A percentile compares a stretch with the other conserved stretches of the same genome.
phyloP scores from a whole-genome alignment of 1,140 invertebrate species.

The Ostrea denselamellosa region DNA sequence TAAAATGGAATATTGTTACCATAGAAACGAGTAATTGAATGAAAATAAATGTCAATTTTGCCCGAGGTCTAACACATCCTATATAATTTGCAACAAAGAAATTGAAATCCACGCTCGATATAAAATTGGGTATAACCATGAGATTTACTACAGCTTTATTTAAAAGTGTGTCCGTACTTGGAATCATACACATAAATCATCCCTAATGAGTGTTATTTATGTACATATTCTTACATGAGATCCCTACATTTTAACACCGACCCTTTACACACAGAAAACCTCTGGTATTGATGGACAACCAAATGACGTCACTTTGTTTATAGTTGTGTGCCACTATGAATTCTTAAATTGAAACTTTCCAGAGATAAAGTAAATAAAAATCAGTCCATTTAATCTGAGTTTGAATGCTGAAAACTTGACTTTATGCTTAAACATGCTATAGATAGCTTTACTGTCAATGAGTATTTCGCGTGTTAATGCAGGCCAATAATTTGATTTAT shows the following conservation, averaged over 20 bases:
- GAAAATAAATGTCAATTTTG: slow-evolving; percentile 33
- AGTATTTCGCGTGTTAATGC: slow-evolving; percentile 37
- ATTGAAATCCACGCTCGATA: slow-evolving; percentile 20
- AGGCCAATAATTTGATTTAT: slow-evolving; percentile 38
- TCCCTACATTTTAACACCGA: neutral
- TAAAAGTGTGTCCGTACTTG: neutral
- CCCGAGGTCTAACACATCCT: slow-evolving; percentile 8
- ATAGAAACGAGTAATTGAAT: slow-evolving; percentile 23
- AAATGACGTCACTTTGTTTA: slow-evolving; percentile 21
- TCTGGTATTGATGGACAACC: neutral
- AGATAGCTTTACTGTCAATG: slow-evolving; percentile 21
- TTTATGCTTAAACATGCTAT: slow-evolving; percentile 38
- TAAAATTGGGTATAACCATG: neutral
- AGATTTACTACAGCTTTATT: neutral
- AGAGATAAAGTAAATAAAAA: slow-evolving; percentile 33
- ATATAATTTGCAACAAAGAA: slow-evolving; percentile 38
- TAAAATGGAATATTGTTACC: slow-evolving; percentile 38
- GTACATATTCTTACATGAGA: neutral
- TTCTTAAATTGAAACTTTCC: slow-evolving; percentile 10
- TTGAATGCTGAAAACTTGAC: slow-evolving; percentile 29
- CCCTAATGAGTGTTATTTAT: neutral
- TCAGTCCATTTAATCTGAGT: neutral
- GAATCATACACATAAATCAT: neutral
- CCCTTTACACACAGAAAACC: neutral
- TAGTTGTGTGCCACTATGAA: slow-evolving; percentile 1